Evolutionary conservation across 1,140 invertebrate genomes (phyloP).

Genomic region (Pentalonia nigronervosa): DNA sequence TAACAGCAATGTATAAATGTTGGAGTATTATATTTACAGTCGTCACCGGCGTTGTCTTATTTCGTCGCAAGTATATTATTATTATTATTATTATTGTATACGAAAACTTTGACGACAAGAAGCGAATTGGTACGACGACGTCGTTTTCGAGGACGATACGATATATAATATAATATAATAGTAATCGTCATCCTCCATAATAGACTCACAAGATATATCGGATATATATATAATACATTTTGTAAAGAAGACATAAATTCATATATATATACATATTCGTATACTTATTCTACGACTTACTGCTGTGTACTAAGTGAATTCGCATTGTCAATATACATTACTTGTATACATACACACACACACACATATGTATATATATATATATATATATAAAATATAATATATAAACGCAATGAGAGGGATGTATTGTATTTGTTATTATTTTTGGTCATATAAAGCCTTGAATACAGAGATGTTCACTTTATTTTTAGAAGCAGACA

Average conservation of each 20-base stretch:
- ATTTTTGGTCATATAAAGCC: not conserved
- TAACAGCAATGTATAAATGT: not conserved
- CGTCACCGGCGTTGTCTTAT: not conserved
- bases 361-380: no score
- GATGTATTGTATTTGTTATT: not conserved
- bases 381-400: not conserved
- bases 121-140: not conserved
- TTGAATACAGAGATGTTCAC: not conserved
- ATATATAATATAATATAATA: not conserved
- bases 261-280: not conserved
- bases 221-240: not conserved
- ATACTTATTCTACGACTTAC: not conserved
- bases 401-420: not conserved
- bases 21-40: not conserved
- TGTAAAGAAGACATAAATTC: not conserved
- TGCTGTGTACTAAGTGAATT: not conserved
- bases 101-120: not conserved
- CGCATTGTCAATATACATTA: not conserved
- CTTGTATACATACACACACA: no score
- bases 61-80: not conserved
- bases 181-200: not conserved
- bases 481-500: not conserved
- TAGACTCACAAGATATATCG: not conserved
- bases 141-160: not conserved
- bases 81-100: not conserved